Evolutionary conservation across 2,797 vertebrate species (phyloP).

Genomic region (Anolis apletophallus): DNA sequence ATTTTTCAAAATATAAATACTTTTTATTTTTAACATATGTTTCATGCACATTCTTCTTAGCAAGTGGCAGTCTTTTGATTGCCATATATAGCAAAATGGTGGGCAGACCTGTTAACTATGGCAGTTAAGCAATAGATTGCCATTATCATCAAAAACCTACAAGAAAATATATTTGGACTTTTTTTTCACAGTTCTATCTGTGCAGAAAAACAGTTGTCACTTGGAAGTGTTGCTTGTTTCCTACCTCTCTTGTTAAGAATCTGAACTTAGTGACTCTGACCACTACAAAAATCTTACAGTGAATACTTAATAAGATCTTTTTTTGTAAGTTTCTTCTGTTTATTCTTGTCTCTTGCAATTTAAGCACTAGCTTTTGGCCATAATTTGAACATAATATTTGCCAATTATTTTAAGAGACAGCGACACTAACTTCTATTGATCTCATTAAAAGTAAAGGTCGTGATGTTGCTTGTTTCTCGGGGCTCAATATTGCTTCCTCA

Average conservation of each 20-base stretch:
- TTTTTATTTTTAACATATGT: not conserved
- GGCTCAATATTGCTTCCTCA: constrained; percentile 69
- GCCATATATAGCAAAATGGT: not conserved
- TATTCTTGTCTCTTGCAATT: constrained; percentile 69
- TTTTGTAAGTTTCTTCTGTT: constrained; percentile 40
- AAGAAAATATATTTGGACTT: not conserved
- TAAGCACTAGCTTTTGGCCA: constrained; percentile 60
- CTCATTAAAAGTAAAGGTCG: constrained; percentile 82
- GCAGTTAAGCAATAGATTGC: not conserved
- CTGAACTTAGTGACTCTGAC: constrained; percentile 11
- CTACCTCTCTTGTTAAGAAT: constrained; percentile 10
- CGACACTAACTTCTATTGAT: constrained; percentile 79
- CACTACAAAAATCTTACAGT: constrained; percentile 42
- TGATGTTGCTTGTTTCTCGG: constrained; percentile 64
- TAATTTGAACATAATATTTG: constrained; percentile 77
- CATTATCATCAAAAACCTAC: not conserved
- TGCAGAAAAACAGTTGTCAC: not conserved
- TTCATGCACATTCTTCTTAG: not conserved
- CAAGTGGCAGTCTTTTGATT: not conserved
- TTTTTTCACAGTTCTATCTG: not conserved
- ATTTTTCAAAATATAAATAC: too few species aligned
- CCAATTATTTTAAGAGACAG: constrained; percentile 80
- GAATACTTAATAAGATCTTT: constrained; percentile 40
- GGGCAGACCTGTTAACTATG: not conserved
- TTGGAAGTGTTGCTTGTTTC: not conserved